Base-by-base conservation (phyloP, 2,888 invertebrate genomes). In the Malachius bipustulatus region DNA sequence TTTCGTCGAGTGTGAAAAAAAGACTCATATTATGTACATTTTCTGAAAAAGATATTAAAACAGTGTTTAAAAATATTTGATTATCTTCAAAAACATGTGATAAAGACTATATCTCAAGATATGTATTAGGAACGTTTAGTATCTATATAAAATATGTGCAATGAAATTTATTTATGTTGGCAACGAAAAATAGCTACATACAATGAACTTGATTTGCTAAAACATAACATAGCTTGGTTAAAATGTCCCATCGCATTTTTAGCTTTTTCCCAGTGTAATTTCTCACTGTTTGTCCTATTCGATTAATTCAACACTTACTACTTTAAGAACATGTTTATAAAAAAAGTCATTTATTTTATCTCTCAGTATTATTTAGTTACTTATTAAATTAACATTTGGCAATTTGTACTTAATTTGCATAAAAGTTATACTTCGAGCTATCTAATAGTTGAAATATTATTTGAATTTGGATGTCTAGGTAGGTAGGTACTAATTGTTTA, bases 41-140 rank as follows among this genome's bases (percentile, higher is more conserved):
- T 41, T 35, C 39, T 32, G 42, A 42, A 39, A 39, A 45, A 46
- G 48, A 45, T 47, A 42, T 32, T 43, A 35, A 44, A 44, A 45
- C 47, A 47, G 48, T 47, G 49, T 46, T 39, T 46, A 42, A 44
- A 47, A 47, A 46, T 48, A 43, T 39, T 42, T 42, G 40, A 39
- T 33, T 40, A 46, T 46, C 37, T 45, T 47, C 43, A 48, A 49
- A 47, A 50, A 46, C 53, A 56, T 59, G 58, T 59, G 58, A 59
- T 59, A 58, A 51, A 50, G 52, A 58, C 55, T 52, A 57, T 57
- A 58, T 58, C 57, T 57, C 50, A 45, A 41, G 46, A 46, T 50
- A 52, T 46, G 43, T 47, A 45, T 47, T 46, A 48, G 50, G 44
- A 38, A 51, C 47, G 34, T 50, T 51, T 48, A 50, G n/a, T n/a